Evolutionary conservation across 2,113 vertebrate genomes (phyloP).

Genomic region (Toxotes jaculatrix): DNA sequence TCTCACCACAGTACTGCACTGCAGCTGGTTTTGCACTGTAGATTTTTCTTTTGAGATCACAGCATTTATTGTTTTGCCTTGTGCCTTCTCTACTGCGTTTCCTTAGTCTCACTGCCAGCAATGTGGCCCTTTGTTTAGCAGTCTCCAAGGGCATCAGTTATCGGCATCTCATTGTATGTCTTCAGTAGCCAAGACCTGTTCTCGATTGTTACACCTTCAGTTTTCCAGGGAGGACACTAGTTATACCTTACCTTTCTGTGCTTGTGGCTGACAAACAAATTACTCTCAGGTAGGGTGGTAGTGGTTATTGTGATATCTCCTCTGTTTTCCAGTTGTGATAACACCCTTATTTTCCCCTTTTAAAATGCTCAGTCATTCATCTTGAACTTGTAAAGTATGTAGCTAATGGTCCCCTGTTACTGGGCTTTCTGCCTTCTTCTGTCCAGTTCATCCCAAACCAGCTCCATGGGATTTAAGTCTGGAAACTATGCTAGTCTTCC

Average conservation of each 20-base stretch:
- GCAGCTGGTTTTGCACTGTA: constrained; percentile 5
- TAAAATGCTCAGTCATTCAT: not conserved
- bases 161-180: not conserved
- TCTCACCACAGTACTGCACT: constrained; percentile 1
- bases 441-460: too few species aligned
- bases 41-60: constrained; percentile 6
- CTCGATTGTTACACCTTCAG: not conserved
- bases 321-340: not conserved
- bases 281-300: not conserved
- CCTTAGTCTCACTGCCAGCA: constrained; percentile 14
- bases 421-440: not conserved
- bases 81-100: constrained; percentile 1
- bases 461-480: too few species aligned
- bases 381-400: not conserved
- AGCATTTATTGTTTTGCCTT: constrained; percentile 1
- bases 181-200: not conserved
- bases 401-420: not conserved
- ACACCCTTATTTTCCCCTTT: not conserved
- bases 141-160: not conserved
- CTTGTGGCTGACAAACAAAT: not conserved
- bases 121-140: constrained; percentile 30
- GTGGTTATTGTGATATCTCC: not conserved
- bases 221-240: not conserved
- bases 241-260: not conserved
- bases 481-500: too few species aligned